phyloP scores from a whole-genome alignment of 2,113 vertebrate genomes.

The Channa argus region DNA sequence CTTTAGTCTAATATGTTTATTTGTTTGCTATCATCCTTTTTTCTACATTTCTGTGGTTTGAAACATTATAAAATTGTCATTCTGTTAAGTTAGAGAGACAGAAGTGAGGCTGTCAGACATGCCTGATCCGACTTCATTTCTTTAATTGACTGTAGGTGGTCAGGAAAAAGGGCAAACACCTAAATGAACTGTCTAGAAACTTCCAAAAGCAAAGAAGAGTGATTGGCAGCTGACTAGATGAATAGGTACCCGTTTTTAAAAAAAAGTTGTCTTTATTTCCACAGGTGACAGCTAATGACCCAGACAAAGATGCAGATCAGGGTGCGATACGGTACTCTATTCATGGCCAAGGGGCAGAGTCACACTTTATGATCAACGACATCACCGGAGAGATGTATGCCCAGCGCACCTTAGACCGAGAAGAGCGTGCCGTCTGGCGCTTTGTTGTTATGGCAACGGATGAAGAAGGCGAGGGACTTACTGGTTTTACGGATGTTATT shows the following conservation, averaged over 20 bases:
- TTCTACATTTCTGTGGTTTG: background rate
- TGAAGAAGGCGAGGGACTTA: constrained; percentile 90
- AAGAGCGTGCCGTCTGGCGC: constrained; percentile 88
- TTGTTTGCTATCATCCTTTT: too few relatives aligned
- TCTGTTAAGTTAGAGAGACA: constrained; percentile 20
- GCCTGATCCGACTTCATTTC: constrained; percentile 54
- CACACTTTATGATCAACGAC: constrained; percentile 90
- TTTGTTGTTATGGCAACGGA: constrained; percentile 93
- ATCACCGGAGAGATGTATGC: constrained; percentile 89
- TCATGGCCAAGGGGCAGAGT: constrained; percentile 88
- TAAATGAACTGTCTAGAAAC: constrained; percentile 56
- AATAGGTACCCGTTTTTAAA: constrained; percentile 51
- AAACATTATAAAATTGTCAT: constrained; percentile 24
- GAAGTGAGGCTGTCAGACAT: constrained; percentile 31
- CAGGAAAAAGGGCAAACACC: constrained; percentile 51
- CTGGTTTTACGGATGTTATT: constrained; percentile 91
- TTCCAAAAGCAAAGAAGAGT: constrained; percentile 32
- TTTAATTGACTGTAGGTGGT: constrained; percentile 52
- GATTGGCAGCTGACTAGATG: constrained; percentile 30
- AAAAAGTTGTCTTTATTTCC: constrained; percentile 61
- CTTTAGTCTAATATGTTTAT: too few relatives aligned
- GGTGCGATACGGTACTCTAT: constrained; percentile 89
- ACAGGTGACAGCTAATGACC: constrained; percentile 90
- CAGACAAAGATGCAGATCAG: constrained; percentile 87
- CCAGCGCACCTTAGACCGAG: constrained; percentile 87